These are phyloP conservation scores for Polydrusus tereticollis DNA, from an alignment of 2,888 invertebrate genomes.

Conservation along the genomic window DNA sequence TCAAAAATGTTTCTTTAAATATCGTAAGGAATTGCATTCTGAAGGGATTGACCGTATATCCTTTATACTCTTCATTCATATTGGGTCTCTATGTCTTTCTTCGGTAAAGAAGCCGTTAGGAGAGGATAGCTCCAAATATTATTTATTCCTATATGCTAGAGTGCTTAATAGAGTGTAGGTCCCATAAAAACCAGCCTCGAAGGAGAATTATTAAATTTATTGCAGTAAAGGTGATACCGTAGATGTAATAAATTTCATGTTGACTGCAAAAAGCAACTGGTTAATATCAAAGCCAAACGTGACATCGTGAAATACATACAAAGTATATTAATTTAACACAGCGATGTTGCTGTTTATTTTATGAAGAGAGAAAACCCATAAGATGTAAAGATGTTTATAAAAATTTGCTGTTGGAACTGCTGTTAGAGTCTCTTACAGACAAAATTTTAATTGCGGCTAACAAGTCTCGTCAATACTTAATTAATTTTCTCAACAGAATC, in stretches of 20 bases:
- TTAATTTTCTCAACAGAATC: too few species aligned
- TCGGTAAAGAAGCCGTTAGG: too few species aligned
- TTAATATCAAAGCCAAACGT: constrained; percentile 32
- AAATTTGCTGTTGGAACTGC: neutral
- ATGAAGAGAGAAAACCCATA: neutral
- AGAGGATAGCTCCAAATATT: neutral
- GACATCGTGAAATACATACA: constrained; percentile 17
- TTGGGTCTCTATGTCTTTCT: too few species aligned
- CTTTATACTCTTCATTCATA: too few species aligned
- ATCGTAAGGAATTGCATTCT: too few species aligned
- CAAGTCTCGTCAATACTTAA: too few species aligned
- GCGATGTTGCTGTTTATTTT: neutral
- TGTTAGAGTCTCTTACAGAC: too few species aligned
- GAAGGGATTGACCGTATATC: too few species aligned
- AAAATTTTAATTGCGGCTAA: too few species aligned
- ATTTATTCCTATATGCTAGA: too few species aligned
- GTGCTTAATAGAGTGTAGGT: neutral
- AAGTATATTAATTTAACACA: constrained; percentile 1
- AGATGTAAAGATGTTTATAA: neutral
- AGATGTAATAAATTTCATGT: constrained; percentile 25
- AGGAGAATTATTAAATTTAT: constrained; percentile 26
- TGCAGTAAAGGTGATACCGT: constrained; percentile 26
- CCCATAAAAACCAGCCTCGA: neutral
- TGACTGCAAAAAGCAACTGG: constrained; percentile 37
- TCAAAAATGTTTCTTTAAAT: too few species aligned